These are phyloP conservation scores for Procambarus virginalis DNA, from an alignment of 1,140 invertebrate genomes.

Conservation along the genomic window DNA sequence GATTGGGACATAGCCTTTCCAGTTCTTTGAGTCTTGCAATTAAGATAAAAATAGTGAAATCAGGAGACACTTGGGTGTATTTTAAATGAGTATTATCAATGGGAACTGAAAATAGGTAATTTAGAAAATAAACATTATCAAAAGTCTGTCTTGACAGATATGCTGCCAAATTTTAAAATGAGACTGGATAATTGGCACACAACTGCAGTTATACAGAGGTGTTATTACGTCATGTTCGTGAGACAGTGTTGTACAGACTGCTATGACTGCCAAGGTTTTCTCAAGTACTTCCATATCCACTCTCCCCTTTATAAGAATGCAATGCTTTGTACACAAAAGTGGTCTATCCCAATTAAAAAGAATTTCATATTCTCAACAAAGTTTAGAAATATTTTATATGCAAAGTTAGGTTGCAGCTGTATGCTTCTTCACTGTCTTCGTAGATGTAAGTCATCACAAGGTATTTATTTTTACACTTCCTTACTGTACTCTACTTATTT, in stretches of 20 bases:
- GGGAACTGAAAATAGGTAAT: no score
- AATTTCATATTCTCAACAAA: constrained; percentile 15
- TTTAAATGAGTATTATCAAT: no score
- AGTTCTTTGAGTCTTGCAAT: no score
- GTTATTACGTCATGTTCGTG: not conserved
- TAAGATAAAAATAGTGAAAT: no score
- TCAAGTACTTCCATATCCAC: constrained; percentile 38
- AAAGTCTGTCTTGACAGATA: no score
- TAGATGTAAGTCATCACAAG: constrained; percentile 31
- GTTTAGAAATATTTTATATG: constrained; percentile 35
- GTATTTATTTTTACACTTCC: constrained; percentile 54
- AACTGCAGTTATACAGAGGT: constrained; percentile 19
- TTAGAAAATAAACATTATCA: no score
- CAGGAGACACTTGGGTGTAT: no score
- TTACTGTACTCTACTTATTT: constrained; percentile 47
- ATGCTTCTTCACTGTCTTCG: constrained; percentile 12
- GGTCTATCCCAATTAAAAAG: constrained; percentile 37
- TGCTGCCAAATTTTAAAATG: not conserved
- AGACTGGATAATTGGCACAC: constrained; percentile 22
- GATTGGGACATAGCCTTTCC: no score
- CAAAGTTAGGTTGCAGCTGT: constrained; percentile 36
- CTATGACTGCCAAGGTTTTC: constrained; percentile 44
- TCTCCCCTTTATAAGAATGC: constrained; percentile 4
- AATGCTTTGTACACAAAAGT: constrained; percentile 38
- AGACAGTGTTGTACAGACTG: constrained; percentile 20